These are phyloP conservation scores for Anadara kagoshimensis DNA, from an alignment of 1,140 invertebrate species.

Conservation along the genomic window DNA sequence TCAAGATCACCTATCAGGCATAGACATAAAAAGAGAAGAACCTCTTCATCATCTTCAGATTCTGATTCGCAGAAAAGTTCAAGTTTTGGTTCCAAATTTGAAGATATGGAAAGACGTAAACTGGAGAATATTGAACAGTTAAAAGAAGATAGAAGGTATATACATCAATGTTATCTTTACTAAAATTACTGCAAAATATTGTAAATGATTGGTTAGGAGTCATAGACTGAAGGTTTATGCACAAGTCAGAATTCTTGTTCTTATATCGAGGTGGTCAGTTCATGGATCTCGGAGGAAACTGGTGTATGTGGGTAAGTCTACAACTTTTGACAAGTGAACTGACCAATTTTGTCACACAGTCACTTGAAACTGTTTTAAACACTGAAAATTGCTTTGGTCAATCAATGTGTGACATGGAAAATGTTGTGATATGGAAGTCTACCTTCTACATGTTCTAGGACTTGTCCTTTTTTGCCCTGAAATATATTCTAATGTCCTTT, in stretches of 20 bases:
- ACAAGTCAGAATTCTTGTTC: no score
- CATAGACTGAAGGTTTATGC: no score
- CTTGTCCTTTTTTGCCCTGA: no score
- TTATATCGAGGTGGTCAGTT: no score
- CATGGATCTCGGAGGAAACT: no score
- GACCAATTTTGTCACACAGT: neutral
- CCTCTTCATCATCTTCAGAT: slow-evolving; percentile 19
- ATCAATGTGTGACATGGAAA: neutral
- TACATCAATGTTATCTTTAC: slow-evolving; percentile 54
- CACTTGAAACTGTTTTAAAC: neutral
- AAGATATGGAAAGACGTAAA: slow-evolving; percentile 17
- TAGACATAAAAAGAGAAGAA: slow-evolving; percentile 2
- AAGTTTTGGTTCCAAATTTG: slow-evolving; percentile 4
- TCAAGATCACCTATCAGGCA: slow-evolving; percentile 30
- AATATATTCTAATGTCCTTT: no score
- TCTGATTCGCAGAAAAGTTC: slow-evolving; percentile 5
- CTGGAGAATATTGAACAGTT: slow-evolving; percentile 80
- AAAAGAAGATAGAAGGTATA: slow-evolving; percentile 80
- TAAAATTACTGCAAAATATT: no score
- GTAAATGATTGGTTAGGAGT: no score
- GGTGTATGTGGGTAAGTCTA: no score
- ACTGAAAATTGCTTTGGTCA: neutral
- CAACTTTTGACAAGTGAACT: slow-evolving; percentile 3
- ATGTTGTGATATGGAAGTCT: neutral
- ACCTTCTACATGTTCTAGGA: neutral